Evolutionary conservation across 1,140 invertebrate genomes (phyloP).

Genomic region (Pantala flavescens): DNA sequence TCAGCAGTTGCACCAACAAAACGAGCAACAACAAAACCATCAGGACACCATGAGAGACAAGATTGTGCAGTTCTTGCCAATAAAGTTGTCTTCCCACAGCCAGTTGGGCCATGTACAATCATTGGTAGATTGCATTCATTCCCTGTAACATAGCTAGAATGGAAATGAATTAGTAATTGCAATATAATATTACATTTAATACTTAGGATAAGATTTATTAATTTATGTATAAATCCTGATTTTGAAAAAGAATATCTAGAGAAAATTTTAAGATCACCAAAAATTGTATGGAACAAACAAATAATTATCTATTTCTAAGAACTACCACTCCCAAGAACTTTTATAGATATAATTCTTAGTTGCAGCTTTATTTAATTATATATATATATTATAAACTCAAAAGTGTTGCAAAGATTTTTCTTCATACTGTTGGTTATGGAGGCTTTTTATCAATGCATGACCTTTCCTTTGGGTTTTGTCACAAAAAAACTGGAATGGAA

Average conservation of each 20-base stretch:
- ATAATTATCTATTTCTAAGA: no score
- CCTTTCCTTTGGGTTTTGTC: no score
- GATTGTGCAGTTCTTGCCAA: constrained; percentile 56
- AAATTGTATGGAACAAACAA: no score
- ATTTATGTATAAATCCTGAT: background rate
- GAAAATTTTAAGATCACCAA: no score
- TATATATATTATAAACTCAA: no score
- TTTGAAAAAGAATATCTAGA: background rate
- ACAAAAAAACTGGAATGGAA: no score
- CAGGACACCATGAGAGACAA: constrained; percentile 54
- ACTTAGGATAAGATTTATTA: background rate
- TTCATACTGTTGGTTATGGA: no score
- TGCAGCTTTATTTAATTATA: no score
- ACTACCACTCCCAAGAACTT: no score
- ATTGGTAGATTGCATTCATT: constrained; percentile 44
- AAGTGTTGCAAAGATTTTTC: no score
- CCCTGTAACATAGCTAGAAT: constrained; percentile 52
- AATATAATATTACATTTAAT: background rate
- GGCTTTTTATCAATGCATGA: no score
- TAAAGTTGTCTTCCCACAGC: constrained; percentile 70
- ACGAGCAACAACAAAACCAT: constrained; percentile 47
- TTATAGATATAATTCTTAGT: no score
- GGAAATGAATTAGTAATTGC: constrained; percentile 13
- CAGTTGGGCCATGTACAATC: constrained; percentile 62
- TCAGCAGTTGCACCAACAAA: constrained; percentile 55